phyloP scores from a whole-genome alignment of 2,113 vertebrate genomes.

The Xiphorhynchus elegans region DNA sequence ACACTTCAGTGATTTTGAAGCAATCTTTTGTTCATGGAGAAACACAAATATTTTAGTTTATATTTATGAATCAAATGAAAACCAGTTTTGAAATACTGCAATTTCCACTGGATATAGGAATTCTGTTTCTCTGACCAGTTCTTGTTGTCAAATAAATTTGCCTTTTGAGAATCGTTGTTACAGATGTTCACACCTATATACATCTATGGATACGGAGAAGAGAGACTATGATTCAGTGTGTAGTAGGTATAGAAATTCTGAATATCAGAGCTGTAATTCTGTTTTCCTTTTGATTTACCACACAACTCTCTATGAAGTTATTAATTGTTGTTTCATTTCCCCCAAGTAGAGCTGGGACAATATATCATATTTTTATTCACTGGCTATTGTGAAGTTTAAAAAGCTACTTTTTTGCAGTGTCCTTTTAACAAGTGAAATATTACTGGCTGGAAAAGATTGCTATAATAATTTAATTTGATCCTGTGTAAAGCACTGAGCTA shows the following conservation, averaged over 20 bases:
- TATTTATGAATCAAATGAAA: constrained; percentile 30
- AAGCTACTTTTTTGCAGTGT: not conserved
- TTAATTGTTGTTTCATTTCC: not conserved
- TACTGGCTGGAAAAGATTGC: not conserved
- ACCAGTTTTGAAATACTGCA: not conserved
- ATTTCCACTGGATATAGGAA: not conserved
- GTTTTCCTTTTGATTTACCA: not conserved
- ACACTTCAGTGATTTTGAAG: constrained; percentile 51
- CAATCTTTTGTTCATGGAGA: not conserved
- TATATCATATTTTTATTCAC: not conserved
- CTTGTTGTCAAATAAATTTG: not conserved
- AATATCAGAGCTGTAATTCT: not conserved
- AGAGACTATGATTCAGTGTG: not conserved
- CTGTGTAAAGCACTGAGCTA: not conserved
- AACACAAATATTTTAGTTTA: not conserved
- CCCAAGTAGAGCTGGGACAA: not conserved
- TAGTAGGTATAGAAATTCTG: not conserved
- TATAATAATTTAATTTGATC: not conserved
- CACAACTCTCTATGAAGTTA: not conserved
- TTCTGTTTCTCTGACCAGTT: not conserved
- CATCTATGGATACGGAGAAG: not conserved
- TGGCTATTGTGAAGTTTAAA: not conserved
- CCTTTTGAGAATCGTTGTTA: not conserved
- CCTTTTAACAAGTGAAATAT: not conserved
- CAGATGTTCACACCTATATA: not conserved